Evolutionary conservation across 2,797 vertebrate genomes (phyloP), one percentile per base, ranked within the genome.

Genomic region (Siniperca scherzeri): DNA sequence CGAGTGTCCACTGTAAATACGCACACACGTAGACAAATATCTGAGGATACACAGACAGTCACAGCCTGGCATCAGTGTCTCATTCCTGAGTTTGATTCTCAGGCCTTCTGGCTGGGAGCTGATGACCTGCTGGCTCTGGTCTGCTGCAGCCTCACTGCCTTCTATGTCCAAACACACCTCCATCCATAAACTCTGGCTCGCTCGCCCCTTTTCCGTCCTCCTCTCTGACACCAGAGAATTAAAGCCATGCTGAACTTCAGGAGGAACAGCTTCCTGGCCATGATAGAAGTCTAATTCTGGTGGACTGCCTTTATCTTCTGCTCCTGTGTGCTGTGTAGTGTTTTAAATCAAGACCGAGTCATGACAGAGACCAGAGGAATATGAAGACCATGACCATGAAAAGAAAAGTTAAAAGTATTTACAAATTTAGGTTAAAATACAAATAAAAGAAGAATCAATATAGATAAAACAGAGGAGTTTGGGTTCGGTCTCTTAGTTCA

Each of bases 31-130:
- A 42, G 22, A 78, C 50, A 72, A 52, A 81, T 27, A 65, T 50
- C 6, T 71, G 76, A 89, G 77, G 59, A 33, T 46, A 78, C 30
- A 57, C 65, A 80, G 75, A 59, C 79, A 3, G 66, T 46, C 25
- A 1, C 44, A 55, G 71, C 80, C 83, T 73, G 77, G 81, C 78
- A 84, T 83, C 53, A 3, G 60, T 0, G 55, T n/a, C 50, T 87
- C 86, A 87, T 89, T 88, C 84, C 89, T 88, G 16, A 44, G 50
- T 0, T 17, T 6, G 78, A 89, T 79, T 84, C 74, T 83, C 84
- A 84, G 82, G 75, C 61, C 71, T 46, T 61, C 50, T 75, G 69
- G 33, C 78, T 78, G 59, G 12, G 50, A 75, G 48, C 73, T 67
- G 78, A 81, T 80, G 87, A 87, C 78, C 85, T 56, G 77, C 78